Evolutionary conservation across 2,113 vertebrate species (phyloP).

Genomic region (Xiphophorus hellerii): DNA sequence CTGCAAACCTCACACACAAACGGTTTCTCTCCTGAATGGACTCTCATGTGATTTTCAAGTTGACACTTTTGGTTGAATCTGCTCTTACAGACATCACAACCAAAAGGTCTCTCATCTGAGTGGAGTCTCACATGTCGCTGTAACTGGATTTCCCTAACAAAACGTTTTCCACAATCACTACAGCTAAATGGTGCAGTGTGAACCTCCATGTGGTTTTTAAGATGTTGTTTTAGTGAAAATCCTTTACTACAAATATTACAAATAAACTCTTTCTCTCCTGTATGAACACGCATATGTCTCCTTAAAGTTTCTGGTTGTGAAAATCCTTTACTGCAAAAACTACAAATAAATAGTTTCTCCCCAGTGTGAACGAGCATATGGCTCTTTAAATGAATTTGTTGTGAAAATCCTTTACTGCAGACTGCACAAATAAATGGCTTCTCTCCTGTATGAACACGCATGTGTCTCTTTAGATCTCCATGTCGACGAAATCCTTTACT

Average conservation of each 20-base stretch:
- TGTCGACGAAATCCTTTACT: no score
- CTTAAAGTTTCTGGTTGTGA: not conserved
- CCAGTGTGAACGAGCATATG: not conserved
- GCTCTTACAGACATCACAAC: not conserved
- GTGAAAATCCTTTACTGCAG: not conserved
- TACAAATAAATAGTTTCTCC: slow-evolving; percentile 1
- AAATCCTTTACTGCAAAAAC: not conserved
- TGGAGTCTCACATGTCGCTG: not conserved
- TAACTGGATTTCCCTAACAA: not conserved
- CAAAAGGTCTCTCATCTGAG: not conserved
- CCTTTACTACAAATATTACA: not conserved
- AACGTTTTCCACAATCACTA: not conserved
- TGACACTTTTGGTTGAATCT: not conserved
- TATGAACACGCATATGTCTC: not conserved
- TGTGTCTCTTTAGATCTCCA: not conserved
- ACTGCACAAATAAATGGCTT: not conserved
- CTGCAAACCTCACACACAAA: not conserved
- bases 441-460: not conserved
- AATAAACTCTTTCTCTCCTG: slow-evolving; percentile 1
- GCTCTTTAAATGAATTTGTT: not conserved
- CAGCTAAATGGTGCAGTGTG: not conserved
- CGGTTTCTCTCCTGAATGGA: not conserved
- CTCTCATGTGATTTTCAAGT: not conserved
- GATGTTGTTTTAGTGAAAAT: not conserved
- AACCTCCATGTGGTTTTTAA: not conserved